Percentiles rank a stretch among this genome's conserved stretches.
Conservation (phyloP, 1,140 invertebrate genomes). For the Contarinia nasturtii region DNA sequence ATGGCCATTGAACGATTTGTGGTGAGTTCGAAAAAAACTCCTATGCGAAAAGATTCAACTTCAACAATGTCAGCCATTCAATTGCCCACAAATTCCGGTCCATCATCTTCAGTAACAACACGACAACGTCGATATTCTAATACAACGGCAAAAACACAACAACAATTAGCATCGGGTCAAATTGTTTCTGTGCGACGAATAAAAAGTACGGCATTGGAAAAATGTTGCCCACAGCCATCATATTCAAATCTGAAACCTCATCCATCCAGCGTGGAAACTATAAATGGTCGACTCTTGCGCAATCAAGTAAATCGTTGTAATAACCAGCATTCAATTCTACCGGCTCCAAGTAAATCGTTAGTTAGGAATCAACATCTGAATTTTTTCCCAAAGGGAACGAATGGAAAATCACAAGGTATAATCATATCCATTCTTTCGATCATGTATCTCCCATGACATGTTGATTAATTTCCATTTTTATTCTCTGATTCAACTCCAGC, state of each 20-base stretch:
- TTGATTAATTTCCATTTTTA: too few relatives aligned
- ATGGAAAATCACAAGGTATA: conserved; percentile 27
- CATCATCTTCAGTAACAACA: conserved; percentile 1
- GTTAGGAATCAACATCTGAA: conserved; percentile 44
- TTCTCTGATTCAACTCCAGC: conserved; percentile 49
- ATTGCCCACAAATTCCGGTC: conserved; percentile 14
- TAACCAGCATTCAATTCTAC: conserved; percentile 36
- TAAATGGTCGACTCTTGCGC: conserved; percentile 35
- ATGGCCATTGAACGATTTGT: neutral
- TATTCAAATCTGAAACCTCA: conserved; percentile 39
- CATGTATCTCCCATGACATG: conserved; percentile 43
- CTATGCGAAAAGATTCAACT: conserved; percentile 33
- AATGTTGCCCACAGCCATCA: conserved; percentile 38
- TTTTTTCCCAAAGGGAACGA: conserved; percentile 31
- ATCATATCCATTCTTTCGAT: too few relatives aligned
- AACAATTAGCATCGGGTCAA: neutral
- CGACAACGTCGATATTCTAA: conserved; percentile 37
- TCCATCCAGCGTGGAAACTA: conserved; percentile 45
- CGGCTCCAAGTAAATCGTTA: conserved; percentile 39
- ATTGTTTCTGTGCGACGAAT: conserved; percentile 31
- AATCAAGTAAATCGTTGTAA: too few relatives aligned
- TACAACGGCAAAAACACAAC: conserved; percentile 15
- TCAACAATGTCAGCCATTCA: conserved; percentile 38
- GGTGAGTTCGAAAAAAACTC: neutral
- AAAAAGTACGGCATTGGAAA: conserved; percentile 42